A percentile compares a stretch with the other conserved stretches of the same genome.
phyloP scores from a whole-genome alignment of 2,888 invertebrate species.

The Allygus modestus region DNA sequence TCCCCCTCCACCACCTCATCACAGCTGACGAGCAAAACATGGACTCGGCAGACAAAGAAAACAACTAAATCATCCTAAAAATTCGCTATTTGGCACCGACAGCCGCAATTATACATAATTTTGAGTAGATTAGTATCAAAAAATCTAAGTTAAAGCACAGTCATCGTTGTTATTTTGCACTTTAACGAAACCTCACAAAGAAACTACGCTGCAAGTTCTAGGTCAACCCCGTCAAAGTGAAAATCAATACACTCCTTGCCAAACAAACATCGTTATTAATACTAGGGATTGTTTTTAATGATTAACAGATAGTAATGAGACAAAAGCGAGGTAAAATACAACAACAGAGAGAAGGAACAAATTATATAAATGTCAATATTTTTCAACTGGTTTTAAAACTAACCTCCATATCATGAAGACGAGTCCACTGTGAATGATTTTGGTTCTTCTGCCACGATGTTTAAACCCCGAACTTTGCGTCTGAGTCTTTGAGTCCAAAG shows the following conservation, averaged over 20 bases:
- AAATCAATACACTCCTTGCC: constrained; percentile 40
- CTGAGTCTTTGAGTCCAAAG: constrained; percentile 59
- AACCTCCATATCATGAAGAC: constrained; percentile 59
- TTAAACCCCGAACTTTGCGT: constrained; percentile 34
- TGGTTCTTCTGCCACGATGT: background rate
- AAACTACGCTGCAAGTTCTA: constrained; percentile 46
- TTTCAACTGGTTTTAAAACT: background rate
- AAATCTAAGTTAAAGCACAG: background rate
- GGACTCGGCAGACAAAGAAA: constrained; percentile 60
- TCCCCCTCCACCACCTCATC: constrained; percentile 74
- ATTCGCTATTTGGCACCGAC: background rate
- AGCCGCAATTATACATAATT: background rate
- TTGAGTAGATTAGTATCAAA: background rate
- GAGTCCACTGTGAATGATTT: background rate
- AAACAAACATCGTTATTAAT: background rate
- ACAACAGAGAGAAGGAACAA: too few species aligned
- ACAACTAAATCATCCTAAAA: constrained; percentile 16
- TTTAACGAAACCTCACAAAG: constrained; percentile 22
- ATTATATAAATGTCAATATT: too few species aligned
- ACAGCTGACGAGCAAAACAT: constrained; percentile 78
- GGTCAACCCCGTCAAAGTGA: constrained; percentile 38
- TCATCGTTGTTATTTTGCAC: background rate
- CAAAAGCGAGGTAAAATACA: too few species aligned
- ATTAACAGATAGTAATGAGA: too few species aligned
- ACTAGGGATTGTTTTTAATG: background rate